Conservation (phyloP, 1,140 invertebrate species). For the Bombus impatiens region DNA sequence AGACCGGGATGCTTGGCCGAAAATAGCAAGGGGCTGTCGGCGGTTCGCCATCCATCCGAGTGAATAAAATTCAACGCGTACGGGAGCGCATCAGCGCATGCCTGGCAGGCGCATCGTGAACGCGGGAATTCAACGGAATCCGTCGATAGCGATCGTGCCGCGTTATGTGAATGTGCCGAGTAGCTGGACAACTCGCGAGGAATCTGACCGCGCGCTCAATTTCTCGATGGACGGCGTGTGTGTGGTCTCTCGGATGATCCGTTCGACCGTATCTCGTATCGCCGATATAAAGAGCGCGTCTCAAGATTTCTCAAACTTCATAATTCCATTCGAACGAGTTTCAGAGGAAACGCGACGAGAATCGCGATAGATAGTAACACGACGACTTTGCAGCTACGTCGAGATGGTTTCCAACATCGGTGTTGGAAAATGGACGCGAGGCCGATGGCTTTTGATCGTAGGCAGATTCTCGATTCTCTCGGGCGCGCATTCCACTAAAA, state of each 20-base stretch:
- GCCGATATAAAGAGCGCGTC: background rate
- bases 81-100: background rate
- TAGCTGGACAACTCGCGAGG: constrained; percentile 31
- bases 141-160: constrained; percentile 52
- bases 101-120: background rate
- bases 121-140: constrained; percentile 51
- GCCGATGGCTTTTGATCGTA: constrained; percentile 25
- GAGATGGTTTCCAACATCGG: background rate
- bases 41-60: background rate
- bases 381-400: background rate
- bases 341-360: background rate
- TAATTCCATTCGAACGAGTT: background rate
- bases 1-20: constrained; percentile 19
- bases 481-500: constrained; percentile 17
- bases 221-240: constrained; percentile 46
- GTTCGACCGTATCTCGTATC: background rate
- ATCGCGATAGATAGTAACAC: too few relatives aligned
- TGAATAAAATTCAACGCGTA: constrained; percentile 43
- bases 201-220: constrained; percentile 41
- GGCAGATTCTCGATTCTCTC: constrained; percentile 20
- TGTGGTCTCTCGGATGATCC: constrained; percentile 2
- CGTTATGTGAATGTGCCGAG: constrained; percentile 49
- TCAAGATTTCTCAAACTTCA: background rate
- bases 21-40: constrained; percentile 28
- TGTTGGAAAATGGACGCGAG: background rate